These are phyloP conservation scores for Artemisiospiza belli DNA, from an alignment of 2,113 vertebrate species.

Conservation along the genomic window DNA sequence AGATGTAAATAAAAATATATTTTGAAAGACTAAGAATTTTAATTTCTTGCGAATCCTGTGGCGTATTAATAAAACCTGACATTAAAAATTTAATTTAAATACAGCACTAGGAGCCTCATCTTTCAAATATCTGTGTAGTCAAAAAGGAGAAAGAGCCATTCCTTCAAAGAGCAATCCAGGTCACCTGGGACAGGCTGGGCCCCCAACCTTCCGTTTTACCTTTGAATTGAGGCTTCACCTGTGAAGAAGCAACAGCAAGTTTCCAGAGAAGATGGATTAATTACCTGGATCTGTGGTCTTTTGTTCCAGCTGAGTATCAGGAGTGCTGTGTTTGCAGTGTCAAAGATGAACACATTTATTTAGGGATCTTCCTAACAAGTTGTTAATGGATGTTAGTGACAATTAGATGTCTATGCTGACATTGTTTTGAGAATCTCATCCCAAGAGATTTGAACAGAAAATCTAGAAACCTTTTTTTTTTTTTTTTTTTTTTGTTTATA, in stretches of 20 bases:
- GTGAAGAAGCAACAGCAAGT: not conserved
- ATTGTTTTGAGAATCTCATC: not conserved
- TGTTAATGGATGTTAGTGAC: not conserved
- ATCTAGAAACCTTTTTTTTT: not conserved
- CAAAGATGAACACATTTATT: not conserved
- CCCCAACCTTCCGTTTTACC: not conserved
- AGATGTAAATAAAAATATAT: not conserved
- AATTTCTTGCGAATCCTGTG: not conserved
- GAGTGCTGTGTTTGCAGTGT: not conserved
- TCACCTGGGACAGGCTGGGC: not conserved
- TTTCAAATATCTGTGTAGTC: not conserved
- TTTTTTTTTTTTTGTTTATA: not conserved
- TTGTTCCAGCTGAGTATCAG: not conserved
- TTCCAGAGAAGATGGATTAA: not conserved
- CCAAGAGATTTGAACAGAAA: not conserved
- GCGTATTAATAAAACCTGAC: not conserved
- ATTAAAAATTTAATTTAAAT: not conserved
- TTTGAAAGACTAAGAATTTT: not conserved
- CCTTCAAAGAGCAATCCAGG: not conserved
- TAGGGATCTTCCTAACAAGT: not conserved
- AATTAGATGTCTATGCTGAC: not conserved
- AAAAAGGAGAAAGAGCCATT: not conserved
- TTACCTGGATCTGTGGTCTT: not conserved
- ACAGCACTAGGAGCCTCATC: not conserved
- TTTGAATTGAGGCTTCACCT: not conserved